phyloP scores from a whole-genome alignment of 2,888 invertebrate genomes.

The Drosophila anomalipes region DNA sequence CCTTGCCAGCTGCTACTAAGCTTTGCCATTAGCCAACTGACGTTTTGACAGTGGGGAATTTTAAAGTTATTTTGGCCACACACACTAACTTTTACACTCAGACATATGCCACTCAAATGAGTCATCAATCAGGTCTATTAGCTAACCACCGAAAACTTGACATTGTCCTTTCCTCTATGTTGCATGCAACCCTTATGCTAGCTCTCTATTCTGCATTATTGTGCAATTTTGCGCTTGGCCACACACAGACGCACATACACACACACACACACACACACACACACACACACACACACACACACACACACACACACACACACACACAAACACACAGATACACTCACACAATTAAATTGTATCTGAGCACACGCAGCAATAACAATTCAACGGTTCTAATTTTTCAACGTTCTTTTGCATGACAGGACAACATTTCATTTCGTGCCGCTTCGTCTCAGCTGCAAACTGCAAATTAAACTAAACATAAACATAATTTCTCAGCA shows the following conservation, averaged over 20 bases:
- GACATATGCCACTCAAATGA: slow-evolving; percentile 52
- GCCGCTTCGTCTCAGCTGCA: slow-evolving; percentile 47
- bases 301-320: neutral
- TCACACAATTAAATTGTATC: slow-evolving; percentile 17
- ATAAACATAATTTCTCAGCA: slow-evolving; percentile 76
- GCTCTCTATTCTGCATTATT: slow-evolving; percentile 49
- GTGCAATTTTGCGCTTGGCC: slow-evolving; percentile 70
- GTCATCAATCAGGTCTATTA: slow-evolving; percentile 74
- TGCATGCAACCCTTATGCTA: slow-evolving; percentile 47
- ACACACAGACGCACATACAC: slow-evolving; percentile 16
- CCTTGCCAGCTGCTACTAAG: slow-evolving; percentile 30
- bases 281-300: slow-evolving; percentile 23
- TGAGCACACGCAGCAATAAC: slow-evolving; percentile 40
- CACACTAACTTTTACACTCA: slow-evolving; percentile 40
- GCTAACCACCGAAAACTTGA: slow-evolving; percentile 57
- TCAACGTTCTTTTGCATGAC: slow-evolving; percentile 56
- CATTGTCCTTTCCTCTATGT: slow-evolving; percentile 29
- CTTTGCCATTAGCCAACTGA: slow-evolving; percentile 49
- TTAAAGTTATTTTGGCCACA: slow-evolving; percentile 28
- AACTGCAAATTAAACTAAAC: slow-evolving; percentile 74
- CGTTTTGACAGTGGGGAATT: slow-evolving; percentile 12
- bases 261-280: slow-evolving; percentile 8
- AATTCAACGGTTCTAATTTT: slow-evolving; percentile 43
- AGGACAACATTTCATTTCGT: slow-evolving; percentile 48
- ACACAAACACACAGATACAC: slow-evolving; percentile 9